Evolutionary conservation across 1,140 invertebrate genomes (phyloP), one percentile per base, ranked within the genome.

Genomic region (Colletes gigas): DNA sequence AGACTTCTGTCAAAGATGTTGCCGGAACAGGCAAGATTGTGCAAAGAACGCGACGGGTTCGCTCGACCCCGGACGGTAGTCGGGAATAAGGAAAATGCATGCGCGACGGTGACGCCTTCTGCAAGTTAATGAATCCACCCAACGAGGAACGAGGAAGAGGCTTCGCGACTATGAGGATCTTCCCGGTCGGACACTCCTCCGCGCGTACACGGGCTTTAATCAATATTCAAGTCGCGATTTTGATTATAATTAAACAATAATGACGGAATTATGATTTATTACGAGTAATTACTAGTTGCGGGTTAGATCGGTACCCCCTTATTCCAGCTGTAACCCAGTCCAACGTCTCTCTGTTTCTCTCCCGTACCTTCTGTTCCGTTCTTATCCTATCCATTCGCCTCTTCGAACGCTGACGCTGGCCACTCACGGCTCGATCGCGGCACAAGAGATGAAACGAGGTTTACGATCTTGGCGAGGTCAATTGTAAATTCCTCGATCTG

Each of bases 161-260:
- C 76, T 21, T 9, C 67, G 70, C 47, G 12, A 30, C n/a, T 39
- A 55, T 44, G 67, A 63, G 8, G 2, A 65, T 66, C 47, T 72
- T 62, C 59, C 41, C 76, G 54, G 59, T 71, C 73, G 14, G 74
- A 44, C 55, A 78, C 79, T 85, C 78, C 80, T 84, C 68, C 78
- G 77, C 84, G 55, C 76, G 70, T 84, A 83, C 72, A 67, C 68
- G 66, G 72, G 57, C 55, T 90, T 90, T 89, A 90, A 92, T 92
- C 85, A 91, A 91, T 92, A 92, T 92, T 92, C 90, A 89, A 91
- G 82, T 86, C 89, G 85, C 84, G 89, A 89, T 89, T 91, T 91
- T 90, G 83, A 92, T 90, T 91, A 89, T 89, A 92, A 92, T 92
- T 91, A 91, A 91, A 91, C 90, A 92, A 92, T 91, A 90, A 91